These are phyloP conservation scores for Oreohelix idahoensis DNA, from an alignment of 1,140 invertebrate genomes.

Conservation along the genomic window DNA sequence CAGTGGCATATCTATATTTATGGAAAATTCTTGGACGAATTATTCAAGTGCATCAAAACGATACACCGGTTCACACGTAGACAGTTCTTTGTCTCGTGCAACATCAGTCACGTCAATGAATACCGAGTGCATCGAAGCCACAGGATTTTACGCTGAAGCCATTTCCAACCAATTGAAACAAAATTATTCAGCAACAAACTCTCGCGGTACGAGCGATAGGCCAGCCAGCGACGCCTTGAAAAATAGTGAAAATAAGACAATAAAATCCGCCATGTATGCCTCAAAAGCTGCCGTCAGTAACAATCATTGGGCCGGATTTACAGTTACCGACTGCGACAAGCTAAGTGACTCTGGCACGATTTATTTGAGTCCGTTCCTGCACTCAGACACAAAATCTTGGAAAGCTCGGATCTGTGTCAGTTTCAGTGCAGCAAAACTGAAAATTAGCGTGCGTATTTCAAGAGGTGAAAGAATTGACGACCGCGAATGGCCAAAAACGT, in stretches of 20 bases:
- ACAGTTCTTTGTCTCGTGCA: too few relatives aligned
- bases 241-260: not conserved
- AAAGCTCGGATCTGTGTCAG: not conserved
- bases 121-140: not conserved
- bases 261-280: not conserved
- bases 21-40: too few relatives aligned
- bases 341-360: not conserved
- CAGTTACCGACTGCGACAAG: not conserved
- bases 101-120: not conserved
- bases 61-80: too few relatives aligned
- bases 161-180: not conserved
- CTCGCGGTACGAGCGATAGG: not conserved
- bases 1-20: too few relatives aligned
- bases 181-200: not conserved
- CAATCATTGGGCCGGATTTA: not conserved
- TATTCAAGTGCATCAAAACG: too few relatives aligned
- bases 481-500: not conserved
- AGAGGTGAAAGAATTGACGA: not conserved
- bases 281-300: not conserved
- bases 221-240: not conserved
- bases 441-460: not conserved
- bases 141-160: not conserved
- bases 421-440: not conserved
- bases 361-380: not conserved
- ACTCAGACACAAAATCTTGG: not conserved